phyloP scores from a whole-genome alignment of 2,797 vertebrate species.

The Neopelma chrysocephalum region DNA sequence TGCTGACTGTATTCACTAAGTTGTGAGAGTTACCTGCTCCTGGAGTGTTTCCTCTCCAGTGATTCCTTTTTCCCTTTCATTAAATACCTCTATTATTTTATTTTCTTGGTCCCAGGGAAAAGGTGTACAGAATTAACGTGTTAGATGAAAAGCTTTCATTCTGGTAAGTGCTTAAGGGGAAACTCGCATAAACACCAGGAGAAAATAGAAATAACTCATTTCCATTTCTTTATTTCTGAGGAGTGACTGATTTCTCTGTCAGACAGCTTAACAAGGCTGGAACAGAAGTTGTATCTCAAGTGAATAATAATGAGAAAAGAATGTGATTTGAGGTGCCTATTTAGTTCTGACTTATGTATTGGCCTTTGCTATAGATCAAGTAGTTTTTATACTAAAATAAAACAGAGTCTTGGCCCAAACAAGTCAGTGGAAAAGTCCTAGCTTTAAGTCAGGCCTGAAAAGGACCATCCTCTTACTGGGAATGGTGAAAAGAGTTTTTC shows the following conservation, averaged over 20 bases:
- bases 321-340: neutral
- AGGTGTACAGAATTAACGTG: constrained; percentile 28
- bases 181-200: constrained; percentile 7
- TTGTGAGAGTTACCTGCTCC: constrained; percentile 6
- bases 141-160: constrained; percentile 54
- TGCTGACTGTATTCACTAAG: neutral
- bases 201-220: constrained; percentile 56
- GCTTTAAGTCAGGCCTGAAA: neutral
- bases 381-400: neutral
- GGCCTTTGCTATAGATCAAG: neutral
- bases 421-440: neutral
- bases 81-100: constrained; percentile 43
- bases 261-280: constrained; percentile 15
- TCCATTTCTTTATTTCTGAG: constrained; percentile 44
- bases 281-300: constrained; percentile 3
- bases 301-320: constrained; percentile 40
- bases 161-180: constrained; percentile 30
- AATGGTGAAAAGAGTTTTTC: neutral
- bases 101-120: constrained; percentile 38
- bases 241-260: constrained; percentile 49
- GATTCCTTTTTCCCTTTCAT: constrained; percentile 5
- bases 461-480: neutral
- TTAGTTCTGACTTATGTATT: neutral
- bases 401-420: neutral
- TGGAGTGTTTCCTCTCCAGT: constrained; percentile 36